Conservation (phyloP, 2,113 vertebrate genomes). For the Hystrix cristata region DNA sequence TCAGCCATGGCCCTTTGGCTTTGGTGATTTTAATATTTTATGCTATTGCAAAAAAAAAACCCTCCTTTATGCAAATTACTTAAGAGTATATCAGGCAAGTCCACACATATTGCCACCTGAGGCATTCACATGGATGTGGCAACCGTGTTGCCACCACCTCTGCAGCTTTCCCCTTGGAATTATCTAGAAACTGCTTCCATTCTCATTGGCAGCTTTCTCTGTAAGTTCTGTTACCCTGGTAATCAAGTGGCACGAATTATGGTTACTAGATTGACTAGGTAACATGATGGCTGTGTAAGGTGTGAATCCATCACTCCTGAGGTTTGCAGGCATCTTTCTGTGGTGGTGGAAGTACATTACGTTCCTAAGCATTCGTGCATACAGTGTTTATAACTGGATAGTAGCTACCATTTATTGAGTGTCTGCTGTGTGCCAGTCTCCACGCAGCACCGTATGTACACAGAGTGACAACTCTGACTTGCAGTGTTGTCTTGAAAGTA, state of each 20-base stretch:
- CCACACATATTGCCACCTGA: fast-evolving
- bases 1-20: background rate
- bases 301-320: background rate
- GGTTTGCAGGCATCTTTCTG: background rate
- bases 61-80: conserved; percentile 23
- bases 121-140: background rate
- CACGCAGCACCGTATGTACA: background rate
- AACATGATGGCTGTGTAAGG: background rate
- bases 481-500: background rate
- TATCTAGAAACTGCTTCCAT: background rate
- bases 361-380: background rate
- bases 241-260: background rate
- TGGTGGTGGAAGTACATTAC: background rate
- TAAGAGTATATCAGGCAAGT: background rate
- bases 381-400: background rate
- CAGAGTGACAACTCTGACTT: background rate
- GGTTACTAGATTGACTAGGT: background rate
- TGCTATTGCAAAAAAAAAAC: background rate
- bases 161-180: background rate
- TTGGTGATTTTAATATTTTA: conserved; percentile 49
- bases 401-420: background rate
- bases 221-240: background rate
- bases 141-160: background rate
- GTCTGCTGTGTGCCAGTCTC: background rate
- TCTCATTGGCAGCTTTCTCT: background rate